These are phyloP conservation scores for Peribatodes rhomboidaria DNA, from an alignment of 2,888 invertebrate species.

Conservation along the genomic window DNA sequence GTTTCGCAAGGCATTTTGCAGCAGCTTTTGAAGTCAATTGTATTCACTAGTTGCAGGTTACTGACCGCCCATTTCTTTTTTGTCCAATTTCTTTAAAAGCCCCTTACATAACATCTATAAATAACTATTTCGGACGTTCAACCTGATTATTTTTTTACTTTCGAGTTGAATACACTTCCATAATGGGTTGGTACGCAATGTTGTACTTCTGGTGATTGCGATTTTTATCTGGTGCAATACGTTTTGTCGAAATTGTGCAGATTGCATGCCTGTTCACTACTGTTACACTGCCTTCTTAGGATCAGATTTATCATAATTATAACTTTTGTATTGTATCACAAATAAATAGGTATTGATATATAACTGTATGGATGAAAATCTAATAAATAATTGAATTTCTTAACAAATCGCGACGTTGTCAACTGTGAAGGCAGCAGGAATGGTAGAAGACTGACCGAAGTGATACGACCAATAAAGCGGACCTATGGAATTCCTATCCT, in stretches of 20 bases:
- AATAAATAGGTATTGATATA: too few species aligned
- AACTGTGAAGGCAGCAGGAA: too few species aligned
- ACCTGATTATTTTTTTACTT: slow-evolving; percentile 14
- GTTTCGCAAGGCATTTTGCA: neutral
- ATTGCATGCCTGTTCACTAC: slow-evolving; percentile 3
- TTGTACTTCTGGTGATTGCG: slow-evolving; percentile 8
- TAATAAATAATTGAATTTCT: too few species aligned
- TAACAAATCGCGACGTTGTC: too few species aligned
- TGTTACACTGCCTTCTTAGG: neutral
- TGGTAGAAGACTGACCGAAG: too few species aligned
- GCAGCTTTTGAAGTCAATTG: slow-evolving; percentile 9
- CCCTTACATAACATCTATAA: slow-evolving; percentile 19
- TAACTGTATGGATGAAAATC: too few species aligned
- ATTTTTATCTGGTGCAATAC: slow-evolving; percentile 18
- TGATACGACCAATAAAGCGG: too few species aligned
- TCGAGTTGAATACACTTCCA: slow-evolving; percentile 14
- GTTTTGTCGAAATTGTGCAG: slow-evolving; percentile 16
- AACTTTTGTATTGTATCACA: too few species aligned
- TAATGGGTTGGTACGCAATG: slow-evolving; percentile 15
- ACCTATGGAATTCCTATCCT: too few species aligned
- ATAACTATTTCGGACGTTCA: slow-evolving; percentile 21
- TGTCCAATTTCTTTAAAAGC: slow-evolving; percentile 23
- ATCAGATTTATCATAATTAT: neutral
- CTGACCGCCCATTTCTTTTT: slow-evolving; percentile 14
- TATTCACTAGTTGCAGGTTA: neutral